Evolutionary conservation across 2,113 vertebrate genomes (phyloP).

Genomic region (Dasyurus viverrinus): DNA sequence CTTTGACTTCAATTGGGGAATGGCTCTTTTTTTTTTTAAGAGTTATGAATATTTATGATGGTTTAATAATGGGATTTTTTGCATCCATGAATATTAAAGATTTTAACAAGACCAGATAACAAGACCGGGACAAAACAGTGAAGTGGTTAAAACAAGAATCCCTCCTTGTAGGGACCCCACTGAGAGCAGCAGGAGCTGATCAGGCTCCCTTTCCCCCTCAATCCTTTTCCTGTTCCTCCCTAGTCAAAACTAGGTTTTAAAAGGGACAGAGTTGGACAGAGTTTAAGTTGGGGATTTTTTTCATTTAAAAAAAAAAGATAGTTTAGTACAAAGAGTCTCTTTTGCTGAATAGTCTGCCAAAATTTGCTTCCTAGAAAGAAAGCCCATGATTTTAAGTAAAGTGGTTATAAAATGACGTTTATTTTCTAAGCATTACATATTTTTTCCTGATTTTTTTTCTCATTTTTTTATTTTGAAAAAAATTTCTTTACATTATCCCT

Average conservation of each 20-base stretch:
- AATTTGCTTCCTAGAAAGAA: constrained; percentile 43
- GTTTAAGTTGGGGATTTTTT: background rate
- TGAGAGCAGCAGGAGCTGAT: constrained; percentile 70
- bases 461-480: too few species aligned
- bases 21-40: constrained; percentile 29
- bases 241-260: constrained; percentile 55
- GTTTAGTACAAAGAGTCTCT: constrained; percentile 64
- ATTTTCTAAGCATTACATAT: background rate
- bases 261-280: constrained; percentile 46
- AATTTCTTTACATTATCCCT: too few species aligned
- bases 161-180: constrained; percentile 54
- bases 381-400: constrained; percentile 49
- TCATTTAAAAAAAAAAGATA: constrained; percentile 17
- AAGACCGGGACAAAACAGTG: constrained; percentile 78
- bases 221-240: constrained; percentile 30
- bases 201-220: constrained; percentile 26
- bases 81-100: constrained; percentile 85
- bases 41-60: constrained; percentile 87
- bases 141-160: constrained; percentile 77
- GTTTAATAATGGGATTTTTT: constrained; percentile 83
- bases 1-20: too few species aligned
- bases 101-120: constrained; percentile 84
- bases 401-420: constrained; percentile 30
- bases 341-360: constrained; percentile 45
- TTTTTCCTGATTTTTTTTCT: constrained; percentile 53